Base-by-base conservation (phyloP, 1,140 invertebrate genomes). In the Drosophila nigrodunni region DNA sequence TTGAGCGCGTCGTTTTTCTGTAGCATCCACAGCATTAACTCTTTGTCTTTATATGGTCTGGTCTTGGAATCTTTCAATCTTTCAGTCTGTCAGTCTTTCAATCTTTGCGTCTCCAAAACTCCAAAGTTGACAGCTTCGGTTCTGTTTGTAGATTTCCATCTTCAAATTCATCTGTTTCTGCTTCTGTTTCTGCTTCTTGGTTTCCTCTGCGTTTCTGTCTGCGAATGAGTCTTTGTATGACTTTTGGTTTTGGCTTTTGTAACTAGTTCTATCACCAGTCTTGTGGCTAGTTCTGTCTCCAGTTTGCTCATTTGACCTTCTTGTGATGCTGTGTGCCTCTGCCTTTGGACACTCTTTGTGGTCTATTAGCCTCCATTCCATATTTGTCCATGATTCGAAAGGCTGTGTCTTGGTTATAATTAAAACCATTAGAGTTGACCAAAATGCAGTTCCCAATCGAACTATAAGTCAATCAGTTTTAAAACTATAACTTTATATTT, bases 1-100 rank as follows among this genome's bases (percentile, higher is more conserved):
- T 54, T 35, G 30, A 30, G 35, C 30, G 15, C 30, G 18, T 21
- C 1, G 21, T 30, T 50, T 73, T 74, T 78, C 46, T 82, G 61
- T 79, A 61, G 58, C 62, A 79, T 66, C n/a, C 43, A 43, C 35
- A 46, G 7, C 6, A 41, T 15, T 57, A 47, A 13, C 11, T 13
- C 62, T 46, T 39, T 50, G 52, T 8, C 52, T 39, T 37, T 34
- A 35, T 54, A 13, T 34, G 11, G 25, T 15, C 52, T 55, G 11
- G 7, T 39, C 46, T 50, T 15, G 13, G 13, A 7, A 4, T 11
- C 15, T 47, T 8, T 47, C 5, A 21, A 7, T 47, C 18, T 47
- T 21, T 18, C 8, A 18, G 5, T 47, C 44, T 18, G 7, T 47
- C 13, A 18, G 13, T 44, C 41, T 44, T 15, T 30, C 25, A 30